Conservation (phyloP, 2,113 vertebrate species). For the Lamprologus tigripictilis region DNA sequence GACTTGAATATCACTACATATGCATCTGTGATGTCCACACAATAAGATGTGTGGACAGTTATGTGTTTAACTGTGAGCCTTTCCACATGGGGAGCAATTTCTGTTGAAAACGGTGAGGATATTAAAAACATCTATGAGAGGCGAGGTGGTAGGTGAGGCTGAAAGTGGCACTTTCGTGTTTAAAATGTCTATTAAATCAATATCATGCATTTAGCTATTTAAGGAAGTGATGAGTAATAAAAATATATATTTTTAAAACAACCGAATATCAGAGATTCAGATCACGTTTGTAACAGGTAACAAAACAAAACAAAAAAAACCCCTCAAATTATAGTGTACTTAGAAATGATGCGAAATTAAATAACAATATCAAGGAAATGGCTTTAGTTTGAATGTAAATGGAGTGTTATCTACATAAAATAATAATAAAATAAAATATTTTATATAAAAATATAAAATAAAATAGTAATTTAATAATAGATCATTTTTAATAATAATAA, state of each 20-base stretch:
- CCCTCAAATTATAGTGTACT: not conserved
- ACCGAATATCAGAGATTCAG: not conserved
- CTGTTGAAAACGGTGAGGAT: not conserved
- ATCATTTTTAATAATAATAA: not conserved
- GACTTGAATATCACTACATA: not conserved
- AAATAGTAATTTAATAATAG: not conserved
- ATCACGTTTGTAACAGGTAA: not conserved
- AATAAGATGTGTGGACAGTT: not conserved
- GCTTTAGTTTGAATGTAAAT: not conserved
- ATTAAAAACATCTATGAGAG: not conserved
- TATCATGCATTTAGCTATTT: not conserved
- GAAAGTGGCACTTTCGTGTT: not conserved
- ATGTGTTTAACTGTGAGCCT: not conserved
- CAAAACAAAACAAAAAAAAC: rapidly evolving
- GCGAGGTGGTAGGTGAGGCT: not conserved
- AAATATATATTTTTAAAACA: rapidly evolving
- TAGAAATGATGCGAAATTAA: not conserved
- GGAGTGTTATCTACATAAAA: not conserved
- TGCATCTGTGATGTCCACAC: not conserved
- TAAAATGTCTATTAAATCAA: not conserved
- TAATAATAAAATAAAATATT: not conserved
- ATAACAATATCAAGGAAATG: not conserved
- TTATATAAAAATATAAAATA: not conserved
- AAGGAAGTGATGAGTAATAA: not conserved
- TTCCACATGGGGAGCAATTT: not conserved